Base-by-base conservation (phyloP, 2,113 vertebrate genomes). In the Dolichotis patagonum region DNA sequence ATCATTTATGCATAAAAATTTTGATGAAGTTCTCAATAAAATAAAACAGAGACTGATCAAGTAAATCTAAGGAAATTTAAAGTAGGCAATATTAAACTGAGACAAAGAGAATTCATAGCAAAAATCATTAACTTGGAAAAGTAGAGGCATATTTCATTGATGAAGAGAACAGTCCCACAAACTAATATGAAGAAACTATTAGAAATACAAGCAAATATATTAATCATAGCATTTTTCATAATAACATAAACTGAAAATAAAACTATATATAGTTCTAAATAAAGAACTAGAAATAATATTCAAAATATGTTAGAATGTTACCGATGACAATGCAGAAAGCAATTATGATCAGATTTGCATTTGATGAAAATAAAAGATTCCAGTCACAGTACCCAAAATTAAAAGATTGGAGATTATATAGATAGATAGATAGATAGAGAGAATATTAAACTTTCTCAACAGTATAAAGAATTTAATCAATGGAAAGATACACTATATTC, bases 21-120 rank as follows among this genome's bases (percentile, higher is more conserved):
- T 90, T 88, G 35, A 81, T 80, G 85, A 91, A 67, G 24, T 10
- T 90, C 90, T 82, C 85, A 83, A 69, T 41, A 62, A 96, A 94
- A 85, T 63, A 95, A 93, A 71, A 17, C 38, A 93, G 82, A 90
- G 7, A 77, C 43, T 58, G 17, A 28, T 67, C 67, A 96, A 35
- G n/a, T 85, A 95, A 85, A 87, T 92, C 52, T 5, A 82, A 90
- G 28, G 2, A 83, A 71, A 87, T 63, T 60, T 94, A 87, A 96
- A 92, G 4, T 77, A 75, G 20, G 90, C 17, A 88, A 65, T 65
- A 84, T 84, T 60, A 95, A 95, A 93, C 62, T 95, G 22, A 86
- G n/a, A 96, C 24, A 62, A 88, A 85, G 9, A 85, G 13, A 78
- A 86, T 8, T 35, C 14, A 94, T 83, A 85, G n/a, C 22, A 88